These are phyloP conservation scores for Montipora efflorescens DNA, from an alignment of 64 coral and sea anemone genomes.

Conservation along the genomic window DNA sequence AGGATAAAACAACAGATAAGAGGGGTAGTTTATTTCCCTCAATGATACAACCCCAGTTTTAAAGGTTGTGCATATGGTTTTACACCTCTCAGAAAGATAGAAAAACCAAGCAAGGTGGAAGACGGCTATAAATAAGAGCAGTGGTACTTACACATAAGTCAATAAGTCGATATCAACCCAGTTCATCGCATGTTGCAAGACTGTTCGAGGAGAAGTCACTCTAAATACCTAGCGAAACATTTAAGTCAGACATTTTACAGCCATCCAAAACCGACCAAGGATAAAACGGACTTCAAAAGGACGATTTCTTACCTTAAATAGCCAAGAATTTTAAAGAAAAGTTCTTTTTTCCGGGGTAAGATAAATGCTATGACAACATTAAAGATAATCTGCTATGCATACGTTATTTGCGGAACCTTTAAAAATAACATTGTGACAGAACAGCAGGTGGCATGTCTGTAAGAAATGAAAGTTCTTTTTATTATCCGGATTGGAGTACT, in stretches of 20 bases:
- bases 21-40: too few relatives aligned
- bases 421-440: slow-evolving; percentile 24
- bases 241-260: neutral
- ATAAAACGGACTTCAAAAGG: too few relatives aligned
- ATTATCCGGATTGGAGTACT: neutral
- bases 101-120: neutral
- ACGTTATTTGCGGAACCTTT: slow-evolving; percentile 39
- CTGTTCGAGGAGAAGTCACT: neutral
- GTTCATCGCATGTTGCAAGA: slow-evolving; percentile 19
- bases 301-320: slow-evolving; percentile 29
- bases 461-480: neutral
- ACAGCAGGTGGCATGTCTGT: slow-evolving; percentile 30
- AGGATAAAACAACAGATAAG: too few relatives aligned
- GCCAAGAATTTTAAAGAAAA: neutral
- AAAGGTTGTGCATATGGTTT: too few relatives aligned
- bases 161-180: neutral
- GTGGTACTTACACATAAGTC: slow-evolving; percentile 16
- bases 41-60: too few relatives aligned
- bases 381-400: slow-evolving; percentile 49
- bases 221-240: neutral
- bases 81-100: too few relatives aligned
- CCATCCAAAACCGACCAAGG: neutral
- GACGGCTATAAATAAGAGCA: neutral
- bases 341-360: neutral
- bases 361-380: neutral